phyloP scores from a whole-genome alignment of 2,113 vertebrate species.

The Sturnus vulgaris region DNA sequence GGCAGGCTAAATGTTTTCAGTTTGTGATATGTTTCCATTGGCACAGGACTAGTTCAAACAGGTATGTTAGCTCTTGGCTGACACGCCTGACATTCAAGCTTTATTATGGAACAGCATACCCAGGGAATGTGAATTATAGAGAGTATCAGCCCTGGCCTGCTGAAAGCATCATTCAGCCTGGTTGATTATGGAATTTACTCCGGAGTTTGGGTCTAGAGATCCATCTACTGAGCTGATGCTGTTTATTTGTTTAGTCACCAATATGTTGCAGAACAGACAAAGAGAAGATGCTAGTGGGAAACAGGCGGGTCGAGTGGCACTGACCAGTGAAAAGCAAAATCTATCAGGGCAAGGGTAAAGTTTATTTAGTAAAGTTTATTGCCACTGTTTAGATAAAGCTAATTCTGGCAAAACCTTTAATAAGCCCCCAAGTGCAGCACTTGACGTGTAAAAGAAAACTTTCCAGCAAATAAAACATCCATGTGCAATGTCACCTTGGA shows the following conservation, averaged over 20 bases:
- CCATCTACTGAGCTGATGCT: constrained; percentile 33
- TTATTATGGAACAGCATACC: constrained; percentile 60
- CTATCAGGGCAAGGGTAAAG: neutral
- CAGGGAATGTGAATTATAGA: constrained; percentile 75
- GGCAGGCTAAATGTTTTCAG: constrained; percentile 66
- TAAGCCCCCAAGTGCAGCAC: neutral
- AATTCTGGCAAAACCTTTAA: neutral
- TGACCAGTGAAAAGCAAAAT: neutral
- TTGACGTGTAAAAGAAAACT: neutral
- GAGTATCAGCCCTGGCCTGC: constrained; percentile 68
- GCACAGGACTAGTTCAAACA: constrained; percentile 72
- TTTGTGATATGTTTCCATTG: constrained; percentile 67
- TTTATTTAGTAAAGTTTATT: neutral
- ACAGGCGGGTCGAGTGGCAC: neutral
- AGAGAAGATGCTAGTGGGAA: neutral
- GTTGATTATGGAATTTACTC: constrained; percentile 73
- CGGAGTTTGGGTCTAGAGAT: constrained; percentile 48
- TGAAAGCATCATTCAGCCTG: constrained; percentile 75
- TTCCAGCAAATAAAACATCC: neutral
- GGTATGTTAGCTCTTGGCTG: constrained; percentile 73
- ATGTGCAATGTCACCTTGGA: neutral
- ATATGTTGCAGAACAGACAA: constrained; percentile 39
- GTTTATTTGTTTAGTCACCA: constrained; percentile 59
- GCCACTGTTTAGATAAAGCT: neutral
- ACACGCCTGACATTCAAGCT: constrained; percentile 72